These are phyloP conservation scores for Nibea albiflora DNA, from an alignment of 2,113 vertebrate species.

Conservation along the genomic window DNA sequence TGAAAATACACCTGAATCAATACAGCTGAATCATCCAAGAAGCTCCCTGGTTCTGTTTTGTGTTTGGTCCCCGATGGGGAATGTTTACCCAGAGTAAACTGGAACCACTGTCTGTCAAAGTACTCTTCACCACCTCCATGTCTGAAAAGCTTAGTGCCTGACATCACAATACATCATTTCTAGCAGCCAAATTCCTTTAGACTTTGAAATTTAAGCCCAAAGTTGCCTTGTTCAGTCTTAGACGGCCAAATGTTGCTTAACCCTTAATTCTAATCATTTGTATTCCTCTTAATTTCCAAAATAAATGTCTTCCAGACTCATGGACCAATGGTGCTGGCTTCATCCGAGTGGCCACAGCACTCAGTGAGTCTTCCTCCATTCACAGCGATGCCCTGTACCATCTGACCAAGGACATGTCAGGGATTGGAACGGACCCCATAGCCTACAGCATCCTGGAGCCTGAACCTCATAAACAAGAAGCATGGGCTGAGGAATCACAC, in stretches of 20 bases:
- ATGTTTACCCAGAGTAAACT: constrained; percentile 31
- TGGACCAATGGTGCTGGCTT: constrained; percentile 45
- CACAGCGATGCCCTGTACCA: constrained; percentile 83
- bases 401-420: constrained; percentile 73
- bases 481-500: constrained; percentile 43
- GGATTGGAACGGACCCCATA: constrained; percentile 51
- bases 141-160: not conserved
- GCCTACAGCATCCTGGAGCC: constrained; percentile 67
- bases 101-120: not conserved
- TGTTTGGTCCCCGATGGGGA: constrained; percentile 21
- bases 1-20: constrained; percentile 49
- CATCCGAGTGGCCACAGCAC: constrained; percentile 62
- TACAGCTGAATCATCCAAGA: constrained; percentile 49
- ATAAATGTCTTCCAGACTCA: constrained; percentile 65
- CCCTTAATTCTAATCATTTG: not conserved
- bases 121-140: not conserved
- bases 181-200: not conserved
- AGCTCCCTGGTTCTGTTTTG: constrained; percentile 1
- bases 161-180: not conserved
- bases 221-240: not conserved
- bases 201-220: not conserved
- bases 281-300: not conserved
- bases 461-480: constrained; percentile 23
- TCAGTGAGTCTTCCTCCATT: constrained; percentile 79
- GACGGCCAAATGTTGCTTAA: not conserved